A percentile compares a stretch with the other conserved stretches of the same genome.
Conservation (phyloP, 2,797 vertebrate genomes). For the Manis javanica region DNA sequence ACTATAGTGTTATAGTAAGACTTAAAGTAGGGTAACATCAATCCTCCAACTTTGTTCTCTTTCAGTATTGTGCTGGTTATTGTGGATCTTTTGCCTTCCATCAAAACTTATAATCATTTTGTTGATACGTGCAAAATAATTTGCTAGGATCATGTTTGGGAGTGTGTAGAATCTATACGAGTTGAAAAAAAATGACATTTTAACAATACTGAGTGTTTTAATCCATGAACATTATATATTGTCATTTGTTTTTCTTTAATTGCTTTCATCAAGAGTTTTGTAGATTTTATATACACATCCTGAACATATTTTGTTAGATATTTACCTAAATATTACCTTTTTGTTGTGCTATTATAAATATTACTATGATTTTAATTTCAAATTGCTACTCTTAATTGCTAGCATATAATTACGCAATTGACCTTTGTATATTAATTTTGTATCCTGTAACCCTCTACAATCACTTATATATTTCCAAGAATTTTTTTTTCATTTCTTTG, state of each 20-base stretch:
- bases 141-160: background rate
- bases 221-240: background rate
- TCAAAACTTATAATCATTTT: background rate
- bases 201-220: background rate
- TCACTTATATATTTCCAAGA: background rate
- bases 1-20: background rate
- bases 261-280: background rate
- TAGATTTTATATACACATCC: background rate
- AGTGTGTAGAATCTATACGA: background rate
- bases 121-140: background rate
- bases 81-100: background rate
- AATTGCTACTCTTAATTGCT: background rate
- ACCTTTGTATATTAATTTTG: background rate
- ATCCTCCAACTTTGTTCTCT: background rate
- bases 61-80: background rate
- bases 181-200: background rate
- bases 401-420: background rate
- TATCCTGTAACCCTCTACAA: background rate
- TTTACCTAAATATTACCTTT: background rate
- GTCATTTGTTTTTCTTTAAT: background rate
- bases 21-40: background rate
- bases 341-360: background rate
- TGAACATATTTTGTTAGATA: background rate
- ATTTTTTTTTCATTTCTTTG: background rate
- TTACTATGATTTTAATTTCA: background rate